These are phyloP conservation scores for Doris montereyensis DNA, from an alignment of 2,888 invertebrate genomes.

Conservation along the genomic window DNA sequence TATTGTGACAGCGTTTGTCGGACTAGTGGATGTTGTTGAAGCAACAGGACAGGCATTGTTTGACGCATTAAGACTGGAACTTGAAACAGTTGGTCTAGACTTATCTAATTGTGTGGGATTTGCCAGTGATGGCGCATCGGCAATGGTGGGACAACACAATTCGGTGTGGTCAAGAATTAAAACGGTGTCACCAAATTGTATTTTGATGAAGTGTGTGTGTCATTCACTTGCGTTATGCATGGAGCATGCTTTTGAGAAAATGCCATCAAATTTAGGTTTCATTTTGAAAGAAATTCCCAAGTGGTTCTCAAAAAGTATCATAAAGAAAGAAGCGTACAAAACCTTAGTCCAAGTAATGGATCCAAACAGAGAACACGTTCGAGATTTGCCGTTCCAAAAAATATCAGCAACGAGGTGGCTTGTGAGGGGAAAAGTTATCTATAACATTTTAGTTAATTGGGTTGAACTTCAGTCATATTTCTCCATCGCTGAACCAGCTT, in stretches of 20 bases:
- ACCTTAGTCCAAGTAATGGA: constrained; percentile 24
- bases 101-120: constrained; percentile 11
- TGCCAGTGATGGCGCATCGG: constrained; percentile 24
- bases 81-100: neutral
- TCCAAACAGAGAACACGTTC: neutral
- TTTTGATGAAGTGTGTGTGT: constrained; percentile 26
- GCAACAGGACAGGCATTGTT: neutral
- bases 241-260: constrained; percentile 13
- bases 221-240: constrained; percentile 24
- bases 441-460: constrained; percentile 27
- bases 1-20: neutral
- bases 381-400: constrained; percentile 23
- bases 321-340: too few species aligned
- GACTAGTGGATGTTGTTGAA: neutral
- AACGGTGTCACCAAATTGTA: constrained; percentile 7
- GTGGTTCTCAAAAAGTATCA: constrained; percentile 18
- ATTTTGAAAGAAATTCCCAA: constrained; percentile 8
- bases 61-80: neutral
- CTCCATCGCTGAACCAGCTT: neutral
- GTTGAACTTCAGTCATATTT: constrained; percentile 18
- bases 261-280: constrained; percentile 20
- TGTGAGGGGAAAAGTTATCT: constrained; percentile 22
- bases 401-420: constrained; percentile 12
- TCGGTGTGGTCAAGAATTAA: constrained; percentile 27
- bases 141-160: constrained; percentile 14